Percentiles rank a stretch among this genome's conserved stretches.
Evolutionary conservation across 1,140 invertebrate species (phyloP).

Genomic region (Lethocerus indicus): DNA sequence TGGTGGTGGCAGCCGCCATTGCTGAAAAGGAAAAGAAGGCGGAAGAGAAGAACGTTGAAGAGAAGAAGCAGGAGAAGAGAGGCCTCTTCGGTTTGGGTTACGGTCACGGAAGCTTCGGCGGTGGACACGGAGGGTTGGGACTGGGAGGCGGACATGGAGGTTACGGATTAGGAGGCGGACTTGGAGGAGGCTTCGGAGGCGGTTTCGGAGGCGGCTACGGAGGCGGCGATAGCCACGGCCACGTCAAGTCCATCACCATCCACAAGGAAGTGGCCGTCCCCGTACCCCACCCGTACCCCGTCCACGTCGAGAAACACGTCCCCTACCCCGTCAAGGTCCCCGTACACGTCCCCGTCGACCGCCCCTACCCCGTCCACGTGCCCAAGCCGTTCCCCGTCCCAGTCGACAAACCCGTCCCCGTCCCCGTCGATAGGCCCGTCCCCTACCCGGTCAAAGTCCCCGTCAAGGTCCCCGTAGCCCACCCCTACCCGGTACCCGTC

Average conservation of each 20-base stretch:
- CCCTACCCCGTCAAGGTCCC: constrained; percentile 47
- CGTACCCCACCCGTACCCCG: constrained; percentile 20
- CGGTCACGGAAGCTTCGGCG: constrained; percentile 11
- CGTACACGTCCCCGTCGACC: constrained; percentile 35
- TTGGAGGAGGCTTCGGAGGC: constrained; percentile 1
- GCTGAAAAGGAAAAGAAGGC: constrained; percentile 1
- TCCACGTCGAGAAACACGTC: constrained; percentile 36
- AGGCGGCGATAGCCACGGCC: constrained; percentile 21
- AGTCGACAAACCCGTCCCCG: constrained; percentile 34
- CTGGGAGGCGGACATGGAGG: constrained; percentile 7
- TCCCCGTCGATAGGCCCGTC: constrained; percentile 36
- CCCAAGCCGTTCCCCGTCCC: constrained; percentile 32
- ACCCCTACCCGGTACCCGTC: constrained; percentile 36
- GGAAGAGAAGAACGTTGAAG: constrained; percentile 7
- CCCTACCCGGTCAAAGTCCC: constrained; percentile 27
- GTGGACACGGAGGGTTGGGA: constrained; percentile 1
- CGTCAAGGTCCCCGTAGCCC: constrained; percentile 30
- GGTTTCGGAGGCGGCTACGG: constrained; percentile 11
- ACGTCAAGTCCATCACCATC: constrained; percentile 27
- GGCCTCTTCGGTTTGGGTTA: constrained; percentile 11
- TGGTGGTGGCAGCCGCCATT: constrained; percentile 3
- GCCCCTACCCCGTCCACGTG: constrained; percentile 36
- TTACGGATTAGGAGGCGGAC: constrained; percentile 4
- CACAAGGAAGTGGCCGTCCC: constrained; percentile 25
- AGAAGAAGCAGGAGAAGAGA: constrained; percentile 13